A percentile compares a stretch with the other conserved stretches of the same genome.
These are phyloP conservation scores for Anableps anableps DNA, from an alignment of 2,797 vertebrate species.

Conservation along the genomic window DNA sequence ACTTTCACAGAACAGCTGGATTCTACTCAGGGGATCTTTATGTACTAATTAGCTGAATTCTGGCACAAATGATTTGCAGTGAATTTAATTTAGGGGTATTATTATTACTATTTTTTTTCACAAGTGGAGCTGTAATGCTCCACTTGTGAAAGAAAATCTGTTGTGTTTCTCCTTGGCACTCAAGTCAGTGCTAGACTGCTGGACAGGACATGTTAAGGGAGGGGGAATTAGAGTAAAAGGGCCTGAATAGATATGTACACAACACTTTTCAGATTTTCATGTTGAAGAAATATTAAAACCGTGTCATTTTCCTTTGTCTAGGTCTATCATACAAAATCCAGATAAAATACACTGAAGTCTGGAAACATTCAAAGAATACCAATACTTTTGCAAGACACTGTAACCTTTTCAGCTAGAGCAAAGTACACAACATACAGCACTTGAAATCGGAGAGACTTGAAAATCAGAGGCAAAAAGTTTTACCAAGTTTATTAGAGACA, in stretches of 20 bases:
- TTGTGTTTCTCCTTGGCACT: no score
- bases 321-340: not conserved
- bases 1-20: not conserved
- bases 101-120: no score
- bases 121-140: no score
- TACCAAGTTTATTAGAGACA: conserved; percentile 98
- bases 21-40: not conserved
- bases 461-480: conserved; percentile 74
- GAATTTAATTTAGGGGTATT: not conserved
- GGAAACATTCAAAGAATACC: not conserved
- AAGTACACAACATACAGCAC: conserved; percentile 39
- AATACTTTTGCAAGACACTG: conserved; percentile 7
- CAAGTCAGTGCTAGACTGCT: no score
- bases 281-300: not conserved
- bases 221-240: not conserved
- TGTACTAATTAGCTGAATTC: not conserved
- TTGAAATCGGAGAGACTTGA: conserved; percentile 50
- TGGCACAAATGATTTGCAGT: not conserved
- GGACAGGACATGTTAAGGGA: no score
- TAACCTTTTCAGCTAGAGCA: conserved; percentile 24
- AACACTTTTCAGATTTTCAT: not conserved
- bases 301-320: not conserved
- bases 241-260: not conserved
- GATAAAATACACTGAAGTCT: not conserved
- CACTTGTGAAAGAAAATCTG: no score